phyloP scores from a whole-genome alignment of 2,888 invertebrate genomes.

The Chymomyza caudatula region DNA sequence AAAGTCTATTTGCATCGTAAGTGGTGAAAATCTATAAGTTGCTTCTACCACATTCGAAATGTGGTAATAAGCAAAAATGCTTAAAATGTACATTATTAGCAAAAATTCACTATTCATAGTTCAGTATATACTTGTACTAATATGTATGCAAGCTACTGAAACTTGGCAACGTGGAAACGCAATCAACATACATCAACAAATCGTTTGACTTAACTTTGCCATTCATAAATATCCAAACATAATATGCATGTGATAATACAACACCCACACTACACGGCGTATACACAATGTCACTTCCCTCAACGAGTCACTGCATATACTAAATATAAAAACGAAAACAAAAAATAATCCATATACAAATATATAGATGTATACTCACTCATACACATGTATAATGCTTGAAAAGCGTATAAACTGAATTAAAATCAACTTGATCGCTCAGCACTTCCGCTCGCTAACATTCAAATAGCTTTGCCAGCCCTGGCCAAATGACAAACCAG shows the following conservation, averaged over 20 bases:
- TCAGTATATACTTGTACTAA: neutral
- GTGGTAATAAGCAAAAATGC: too few species aligned
- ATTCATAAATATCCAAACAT: slow-evolving; percentile 34
- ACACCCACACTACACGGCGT: neutral
- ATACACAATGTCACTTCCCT: neutral
- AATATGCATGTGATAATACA: neutral
- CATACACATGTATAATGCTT: neutral
- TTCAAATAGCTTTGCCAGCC: slow-evolving; percentile 26
- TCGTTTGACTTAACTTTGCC: slow-evolving; percentile 13
- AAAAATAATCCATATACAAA: neutral
- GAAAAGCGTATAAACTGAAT: slow-evolving; percentile 49
- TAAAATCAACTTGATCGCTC: slow-evolving; percentile 54
- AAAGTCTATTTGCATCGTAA: too few species aligned
- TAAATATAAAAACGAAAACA: neutral
- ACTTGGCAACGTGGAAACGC: neutral
- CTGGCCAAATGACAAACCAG: slow-evolving; percentile 29
- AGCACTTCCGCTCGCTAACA: slow-evolving; percentile 57
- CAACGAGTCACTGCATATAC: neutral
- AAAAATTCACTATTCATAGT: neutral
- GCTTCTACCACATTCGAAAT: too few species aligned
- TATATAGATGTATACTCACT: neutral
- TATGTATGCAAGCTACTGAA: neutral
- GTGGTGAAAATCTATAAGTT: too few species aligned
- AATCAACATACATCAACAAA: neutral
- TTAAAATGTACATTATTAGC: too few species aligned